Percentiles rank a stretch among this genome's conserved stretches.
phyloP scores from a whole-genome alignment of 2,113 vertebrate species.

The Micronycteris hirsuta region DNA sequence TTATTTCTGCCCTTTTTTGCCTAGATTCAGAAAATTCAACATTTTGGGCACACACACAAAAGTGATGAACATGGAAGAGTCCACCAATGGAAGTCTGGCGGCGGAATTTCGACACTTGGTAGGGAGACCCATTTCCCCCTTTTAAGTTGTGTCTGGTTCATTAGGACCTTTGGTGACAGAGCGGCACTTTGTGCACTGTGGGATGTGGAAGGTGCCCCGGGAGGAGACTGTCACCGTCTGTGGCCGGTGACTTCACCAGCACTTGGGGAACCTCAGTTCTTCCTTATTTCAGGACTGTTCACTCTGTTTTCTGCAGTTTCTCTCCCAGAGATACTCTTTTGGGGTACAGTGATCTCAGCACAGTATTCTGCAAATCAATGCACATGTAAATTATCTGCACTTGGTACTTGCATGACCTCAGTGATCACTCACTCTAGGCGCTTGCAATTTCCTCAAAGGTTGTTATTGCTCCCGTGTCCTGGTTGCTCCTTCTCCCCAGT shows the following conservation, averaged over 20 bases:
- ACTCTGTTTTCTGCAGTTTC: neutral
- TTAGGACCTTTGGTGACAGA: accelerated
- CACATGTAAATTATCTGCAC: accelerated
- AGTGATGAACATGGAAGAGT: constrained; percentile 99
- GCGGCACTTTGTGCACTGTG: neutral
- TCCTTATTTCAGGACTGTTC: neutral
- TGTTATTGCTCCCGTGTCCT: neutral
- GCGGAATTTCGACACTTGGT: constrained; percentile 98
- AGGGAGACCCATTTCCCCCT: neutral
- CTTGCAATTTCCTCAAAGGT: neutral
- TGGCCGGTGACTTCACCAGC: neutral
- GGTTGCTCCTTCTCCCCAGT: neutral
- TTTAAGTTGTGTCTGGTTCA: accelerated
- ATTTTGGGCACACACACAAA: constrained; percentile 96
- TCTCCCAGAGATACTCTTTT: neutral
- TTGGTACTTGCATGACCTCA: accelerated
- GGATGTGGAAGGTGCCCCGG: accelerated
- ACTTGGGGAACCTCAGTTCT: neutral
- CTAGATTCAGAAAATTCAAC: constrained; percentile 96
- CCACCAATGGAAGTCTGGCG: constrained; percentile 94
- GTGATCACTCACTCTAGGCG: neutral
- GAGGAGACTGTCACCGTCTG: neutral
- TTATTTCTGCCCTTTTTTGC: neutral
- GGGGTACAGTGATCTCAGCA: neutral
- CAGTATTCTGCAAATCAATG: accelerated